phyloP scores from a whole-genome alignment of 2,888 invertebrate genomes.

The Vanessa cardui region DNA sequence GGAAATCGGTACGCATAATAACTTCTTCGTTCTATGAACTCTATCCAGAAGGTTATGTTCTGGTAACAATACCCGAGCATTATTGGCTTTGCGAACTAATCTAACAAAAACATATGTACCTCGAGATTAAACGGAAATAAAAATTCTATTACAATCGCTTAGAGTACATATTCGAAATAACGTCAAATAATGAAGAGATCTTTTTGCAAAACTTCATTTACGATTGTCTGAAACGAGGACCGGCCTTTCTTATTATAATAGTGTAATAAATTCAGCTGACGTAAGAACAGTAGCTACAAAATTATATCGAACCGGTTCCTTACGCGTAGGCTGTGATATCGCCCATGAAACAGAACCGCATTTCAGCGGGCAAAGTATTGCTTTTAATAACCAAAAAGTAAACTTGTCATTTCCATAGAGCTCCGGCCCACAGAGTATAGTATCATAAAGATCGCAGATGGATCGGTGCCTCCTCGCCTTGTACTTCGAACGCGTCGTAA shows the following conservation, averaged over 20 bases:
- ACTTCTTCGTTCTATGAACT: no score
- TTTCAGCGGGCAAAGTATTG: conserved; percentile 35
- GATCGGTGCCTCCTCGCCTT: conserved; percentile 46
- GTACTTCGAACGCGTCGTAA: conserved; percentile 39
- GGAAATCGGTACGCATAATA: no score
- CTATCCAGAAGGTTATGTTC: no score
- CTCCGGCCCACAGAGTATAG: conserved; percentile 51
- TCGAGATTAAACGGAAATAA: no score
- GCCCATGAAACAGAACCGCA: conserved; percentile 21
- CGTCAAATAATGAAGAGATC: not conserved
- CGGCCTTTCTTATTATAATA: conserved; percentile 9
- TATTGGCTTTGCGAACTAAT: no score
- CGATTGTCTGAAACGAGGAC: not conserved
- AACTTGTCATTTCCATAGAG: conserved; percentile 39
- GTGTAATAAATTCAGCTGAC: conserved; percentile 10
- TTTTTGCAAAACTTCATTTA: conserved; percentile 2
- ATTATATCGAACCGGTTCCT: not conserved
- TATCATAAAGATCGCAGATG: conserved; percentile 66
- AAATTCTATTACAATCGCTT: no score
- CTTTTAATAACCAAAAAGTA: conserved; percentile 37
- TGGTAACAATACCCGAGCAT: no score
- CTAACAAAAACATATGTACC: no score
- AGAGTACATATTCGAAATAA: not conserved
- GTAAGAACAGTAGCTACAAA: conserved; percentile 12
- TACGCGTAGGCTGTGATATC: conserved; percentile 1